phyloP scores from a whole-genome alignment of 2,888 invertebrate genomes.

The Zaprionus lineosus region DNA sequence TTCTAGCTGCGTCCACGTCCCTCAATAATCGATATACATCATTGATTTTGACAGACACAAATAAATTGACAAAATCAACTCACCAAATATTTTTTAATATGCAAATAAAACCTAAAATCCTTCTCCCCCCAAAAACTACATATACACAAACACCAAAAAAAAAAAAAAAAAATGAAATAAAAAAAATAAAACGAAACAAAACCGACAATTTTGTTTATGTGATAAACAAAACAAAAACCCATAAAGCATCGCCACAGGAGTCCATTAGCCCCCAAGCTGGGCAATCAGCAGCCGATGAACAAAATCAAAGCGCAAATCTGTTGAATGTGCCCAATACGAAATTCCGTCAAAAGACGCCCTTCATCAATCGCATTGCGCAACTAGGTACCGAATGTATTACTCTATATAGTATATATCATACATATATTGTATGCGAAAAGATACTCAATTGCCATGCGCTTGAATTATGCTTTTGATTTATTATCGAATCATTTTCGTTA shows the following conservation, averaged over 20 bases:
- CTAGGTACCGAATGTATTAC: constrained; percentile 78
- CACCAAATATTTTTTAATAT: constrained; percentile 58
- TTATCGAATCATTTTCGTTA: constrained; percentile 14
- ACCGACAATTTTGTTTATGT: not conserved
- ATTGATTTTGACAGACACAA: constrained; percentile 4
- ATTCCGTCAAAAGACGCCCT: constrained; percentile 81
- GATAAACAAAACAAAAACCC: constrained; percentile 19
- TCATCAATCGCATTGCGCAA: constrained; percentile 81
- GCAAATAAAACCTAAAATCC: constrained; percentile 56
- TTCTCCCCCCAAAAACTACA: constrained; percentile 47
- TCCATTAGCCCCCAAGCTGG: constrained; percentile 47
- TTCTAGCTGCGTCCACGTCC: too few relatives aligned
- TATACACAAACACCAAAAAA: not conserved
- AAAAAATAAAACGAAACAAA: constrained; percentile 5
- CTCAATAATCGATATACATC: too few relatives aligned
- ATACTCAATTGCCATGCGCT: constrained; percentile 73
- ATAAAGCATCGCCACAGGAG: constrained; percentile 70
- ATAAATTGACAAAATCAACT: constrained; percentile 16
- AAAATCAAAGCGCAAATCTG: constrained; percentile 60
- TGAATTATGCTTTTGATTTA: constrained; percentile 43
- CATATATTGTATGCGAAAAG: constrained; percentile 65
- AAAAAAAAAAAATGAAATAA: constrained; percentile 11
- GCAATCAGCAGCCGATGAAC: constrained; percentile 50
- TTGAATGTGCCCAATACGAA: constrained; percentile 68
- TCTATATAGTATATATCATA: constrained; percentile 51